Base-by-base conservation (phyloP, 1,140 invertebrate genomes). In the Alviniconcha marisindica region DNA sequence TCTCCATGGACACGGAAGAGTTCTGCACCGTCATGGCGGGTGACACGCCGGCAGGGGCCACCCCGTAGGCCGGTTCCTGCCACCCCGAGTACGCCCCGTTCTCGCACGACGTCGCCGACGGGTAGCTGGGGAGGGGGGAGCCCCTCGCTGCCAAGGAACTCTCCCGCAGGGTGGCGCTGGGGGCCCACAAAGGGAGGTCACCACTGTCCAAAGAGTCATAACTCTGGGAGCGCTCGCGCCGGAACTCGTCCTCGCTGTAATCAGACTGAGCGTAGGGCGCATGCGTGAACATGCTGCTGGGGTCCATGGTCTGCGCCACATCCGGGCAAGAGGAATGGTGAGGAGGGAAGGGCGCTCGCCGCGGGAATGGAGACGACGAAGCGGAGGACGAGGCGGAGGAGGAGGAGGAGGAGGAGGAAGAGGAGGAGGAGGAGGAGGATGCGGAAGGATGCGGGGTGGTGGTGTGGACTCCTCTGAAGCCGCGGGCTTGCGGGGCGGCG, bases 251-350 rank as follows among this genome's bases (percentile, higher is more conserved):
- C 12, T 33, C 40, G 36, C n/a, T 7, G 69, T 36, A 63, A 31
- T 60, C 60, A 56, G 36, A 33, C 28, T n/a, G 51, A 71, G 69
- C 69, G 36, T 71, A 76, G 28, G 48, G 73, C 42, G 42, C 21
- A 28, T 76, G 73, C 42, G 36, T 42, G 36, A 33, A 18, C 38
- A 12, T 24, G 15, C 1, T 31, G 33, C 18, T 12, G 38, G 2
- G 12, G 14, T 33, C 42, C 44, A 66, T 40, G 33, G 21, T 40
- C 28, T 44, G 69, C 2, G 73, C 36, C 21, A 76, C 44, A 60
- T 83, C 42, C 15, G 71, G 82, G 42, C 56, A 66, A 5, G 71
- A 69, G 1, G 48, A 15, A 42, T 60, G 69, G n/a, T 76, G 69
- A 18, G 15, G 18, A 40, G n/a, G 28, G 56, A 21, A 42, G 14